Base-by-base conservation (phyloP, 2,797 vertebrate genomes). In the Lepilemur septentrionalis region DNA sequence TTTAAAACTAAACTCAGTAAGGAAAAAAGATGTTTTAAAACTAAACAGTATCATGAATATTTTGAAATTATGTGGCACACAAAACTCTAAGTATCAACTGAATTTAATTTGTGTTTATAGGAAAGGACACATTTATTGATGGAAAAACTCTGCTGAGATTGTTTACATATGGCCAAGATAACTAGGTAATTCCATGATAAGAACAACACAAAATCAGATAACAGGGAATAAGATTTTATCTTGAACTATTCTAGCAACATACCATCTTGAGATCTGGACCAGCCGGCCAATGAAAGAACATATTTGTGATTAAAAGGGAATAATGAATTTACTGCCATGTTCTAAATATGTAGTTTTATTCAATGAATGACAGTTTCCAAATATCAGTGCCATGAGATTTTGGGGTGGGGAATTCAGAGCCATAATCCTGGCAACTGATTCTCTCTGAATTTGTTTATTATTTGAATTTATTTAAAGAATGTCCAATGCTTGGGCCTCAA, bases 391-490 rank as follows among this genome's bases (percentile, higher is more conserved):
- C 35, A 59, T 13, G 23, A 84, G n/a, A 87, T 5, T 28, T 7
- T 48, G 46, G 65, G n/a, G 15, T 70, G 59, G 52, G 65, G 80
- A 93, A 78, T 70, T 86, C 69, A 52, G 35, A 88, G 41, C 10
- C 20, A 35, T 69, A 83, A 69, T 61, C 63, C 70, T 72, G 30
- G 35, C 69, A 92, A 25, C 59, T 89, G 23, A 82, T 17, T 78
- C 10, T 2, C 32, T 87, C 46, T 32, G 30, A 91, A 67, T 92
- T 41, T 94, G 80, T 88, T 96, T 86, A 85, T n/a, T 63, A 30
- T 69, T 72, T 91, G 10, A 93, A 92, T 93, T 94, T 85, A 93
- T 94, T 92, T 93, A 15, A 95, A 91, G 89, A 28, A 3, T 32
- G 1, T 79, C n/a, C 43, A 92, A 48, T 25, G 48, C 69, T 94